phyloP scores from a whole-genome alignment of 2,113 vertebrate species.

The Mesoclemmys tuberculata region DNA sequence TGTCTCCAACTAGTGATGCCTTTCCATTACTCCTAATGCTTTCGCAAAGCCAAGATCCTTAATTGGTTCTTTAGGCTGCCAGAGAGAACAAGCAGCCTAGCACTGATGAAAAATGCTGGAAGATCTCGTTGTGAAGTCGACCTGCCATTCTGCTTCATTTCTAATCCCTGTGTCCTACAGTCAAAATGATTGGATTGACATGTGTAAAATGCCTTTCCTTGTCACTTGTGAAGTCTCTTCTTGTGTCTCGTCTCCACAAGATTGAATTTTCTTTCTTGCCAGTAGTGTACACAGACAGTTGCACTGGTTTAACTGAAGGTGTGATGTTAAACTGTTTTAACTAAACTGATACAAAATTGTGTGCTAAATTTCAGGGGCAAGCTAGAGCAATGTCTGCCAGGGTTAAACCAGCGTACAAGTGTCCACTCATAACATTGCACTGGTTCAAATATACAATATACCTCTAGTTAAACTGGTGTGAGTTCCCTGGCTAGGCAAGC shows the following conservation, averaged over 20 bases:
- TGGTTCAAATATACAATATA: neutral
- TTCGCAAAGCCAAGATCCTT: neutral
- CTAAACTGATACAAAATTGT: neutral
- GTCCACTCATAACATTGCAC: neutral
- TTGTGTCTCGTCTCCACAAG: neutral
- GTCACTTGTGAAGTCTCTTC: neutral
- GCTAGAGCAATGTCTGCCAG: neutral
- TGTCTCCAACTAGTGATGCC: neutral
- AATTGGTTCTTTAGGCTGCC: neutral
- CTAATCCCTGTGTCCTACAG: neutral
- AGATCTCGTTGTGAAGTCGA: neutral
- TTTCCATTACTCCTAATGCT: neutral
- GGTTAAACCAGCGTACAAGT: neutral
- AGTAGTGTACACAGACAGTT: neutral
- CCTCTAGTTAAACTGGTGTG: neutral
- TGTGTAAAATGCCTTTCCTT: neutral
- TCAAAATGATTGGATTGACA: neutral
- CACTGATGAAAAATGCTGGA: neutral
- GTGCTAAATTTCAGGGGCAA: neutral
- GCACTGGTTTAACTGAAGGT: neutral
- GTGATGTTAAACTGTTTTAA: neutral
- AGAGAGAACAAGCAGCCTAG: neutral
- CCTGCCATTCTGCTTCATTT: neutral
- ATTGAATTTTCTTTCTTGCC: neutral
- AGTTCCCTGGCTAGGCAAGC: neutral